Percentiles rank a stretch among this genome's conserved stretches.
phyloP scores from a whole-genome alignment of 2,888 invertebrate genomes.

The Nomada fabriciana region DNA sequence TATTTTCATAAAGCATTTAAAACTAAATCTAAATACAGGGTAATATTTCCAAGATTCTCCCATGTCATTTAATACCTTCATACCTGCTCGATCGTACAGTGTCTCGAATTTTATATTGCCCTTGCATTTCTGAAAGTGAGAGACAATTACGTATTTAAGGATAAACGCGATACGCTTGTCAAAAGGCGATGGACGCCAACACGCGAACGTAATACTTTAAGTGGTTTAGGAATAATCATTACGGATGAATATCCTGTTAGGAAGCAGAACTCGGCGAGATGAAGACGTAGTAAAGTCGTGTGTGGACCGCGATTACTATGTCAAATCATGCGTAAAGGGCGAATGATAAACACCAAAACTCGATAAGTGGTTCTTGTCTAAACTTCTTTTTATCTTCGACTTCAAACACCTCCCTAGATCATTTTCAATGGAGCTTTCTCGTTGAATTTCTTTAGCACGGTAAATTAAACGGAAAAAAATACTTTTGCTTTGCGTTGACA shows the following conservation, averaged over 20 bases:
- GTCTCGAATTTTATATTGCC: no score
- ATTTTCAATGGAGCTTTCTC: no score
- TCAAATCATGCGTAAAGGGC: slow-evolving; percentile 18
- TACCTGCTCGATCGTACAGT: no score
- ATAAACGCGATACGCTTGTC: slow-evolving; percentile 44
- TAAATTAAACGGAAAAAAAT: no score
- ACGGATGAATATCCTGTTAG: not conserved
- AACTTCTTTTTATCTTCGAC: slow-evolving; percentile 6
- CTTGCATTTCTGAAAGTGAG: not conserved
- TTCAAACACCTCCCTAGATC: not conserved
- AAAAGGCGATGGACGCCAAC: slow-evolving; percentile 48
- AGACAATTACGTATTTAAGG: slow-evolving; percentile 39
- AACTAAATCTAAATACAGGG: no score
- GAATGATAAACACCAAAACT: slow-evolving; percentile 15
- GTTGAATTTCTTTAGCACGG: not conserved
- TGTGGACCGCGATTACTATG: slow-evolving; percentile 24
- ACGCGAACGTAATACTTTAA: slow-evolving; percentile 33
- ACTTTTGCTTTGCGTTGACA: no score
- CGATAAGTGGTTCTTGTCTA: slow-evolving; percentile 15
- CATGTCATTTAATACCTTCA: no score
- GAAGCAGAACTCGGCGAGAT: not conserved
- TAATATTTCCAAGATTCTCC: no score
- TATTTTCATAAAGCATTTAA: no score
- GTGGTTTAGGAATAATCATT: slow-evolving; percentile 17
- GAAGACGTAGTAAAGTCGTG: slow-evolving; percentile 22